These are phyloP conservation scores for Acrobasis consociella DNA, from an alignment of 2,888 invertebrate genomes.

Conservation along the genomic window DNA sequence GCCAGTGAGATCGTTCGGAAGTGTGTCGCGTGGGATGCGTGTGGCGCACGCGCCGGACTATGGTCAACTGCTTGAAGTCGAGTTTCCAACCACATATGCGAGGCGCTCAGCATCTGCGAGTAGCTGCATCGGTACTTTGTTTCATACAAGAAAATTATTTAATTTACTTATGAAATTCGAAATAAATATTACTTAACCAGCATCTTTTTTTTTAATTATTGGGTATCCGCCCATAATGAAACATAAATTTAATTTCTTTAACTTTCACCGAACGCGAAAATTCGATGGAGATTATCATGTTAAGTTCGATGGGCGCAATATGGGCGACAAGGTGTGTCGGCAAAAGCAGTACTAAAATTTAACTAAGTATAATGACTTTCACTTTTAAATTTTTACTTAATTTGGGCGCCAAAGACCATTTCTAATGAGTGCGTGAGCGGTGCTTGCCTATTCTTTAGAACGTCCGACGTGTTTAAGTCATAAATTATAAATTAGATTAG, in stretches of 20 bases:
- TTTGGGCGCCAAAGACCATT: conserved; percentile 24
- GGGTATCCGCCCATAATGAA: conserved; percentile 16
- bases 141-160: conserved; percentile 16
- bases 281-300: conserved; percentile 26
- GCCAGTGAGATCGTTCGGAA: conserved; percentile 41
- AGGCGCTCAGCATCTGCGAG: conserved; percentile 23
- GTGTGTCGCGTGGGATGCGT: conserved; percentile 49
- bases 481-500: conserved; percentile 25
- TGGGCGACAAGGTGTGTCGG: conserved; percentile 22
- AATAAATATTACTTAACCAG: conserved; percentile 1
- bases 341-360: conserved; percentile 24
- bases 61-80: conserved; percentile 69
- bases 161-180: neutral
- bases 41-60: conserved; percentile 65
- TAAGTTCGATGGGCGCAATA: conserved; percentile 16
- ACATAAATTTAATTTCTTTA: conserved; percentile 24
- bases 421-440: conserved; percentile 23
- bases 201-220: conserved; percentile 9
- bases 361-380: conserved; percentile 22
- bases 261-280: conserved; percentile 29
- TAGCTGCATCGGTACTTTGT: conserved; percentile 23
- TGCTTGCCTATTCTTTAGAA: conserved; percentile 24
- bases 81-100: conserved; percentile 35
- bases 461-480: conserved; percentile 21
- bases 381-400: conserved; percentile 25